Percentiles rank a stretch among this genome's conserved stretches.
phyloP scores from a whole-genome alignment of 37 sponge, comb jelly and placozoan species.

The Agelas oroides region DNA sequence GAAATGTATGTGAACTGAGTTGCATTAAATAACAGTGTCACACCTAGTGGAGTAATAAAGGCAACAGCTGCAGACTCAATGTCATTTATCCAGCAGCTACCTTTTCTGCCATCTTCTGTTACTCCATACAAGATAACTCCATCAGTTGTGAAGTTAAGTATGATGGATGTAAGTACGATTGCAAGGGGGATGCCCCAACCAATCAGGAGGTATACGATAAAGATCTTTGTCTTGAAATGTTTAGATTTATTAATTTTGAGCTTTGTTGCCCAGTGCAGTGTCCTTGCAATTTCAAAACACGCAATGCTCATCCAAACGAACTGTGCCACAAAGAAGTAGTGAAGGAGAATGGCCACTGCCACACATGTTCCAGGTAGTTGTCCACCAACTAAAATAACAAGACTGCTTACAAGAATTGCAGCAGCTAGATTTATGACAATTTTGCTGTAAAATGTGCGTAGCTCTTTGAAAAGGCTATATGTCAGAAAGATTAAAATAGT shows the following conservation, averaged over 20 bases:
- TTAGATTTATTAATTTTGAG: background rate
- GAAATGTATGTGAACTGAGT: background rate
- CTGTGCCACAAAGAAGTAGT: constrained; percentile 44
- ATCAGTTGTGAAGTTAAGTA: constrained; percentile 40
- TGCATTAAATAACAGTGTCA: constrained; percentile 33
- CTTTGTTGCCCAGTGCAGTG: background rate
- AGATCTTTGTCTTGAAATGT: background rate
- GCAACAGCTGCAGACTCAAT: background rate
- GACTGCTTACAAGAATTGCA: constrained; percentile 26
- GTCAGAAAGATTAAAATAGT: constrained; percentile 49
- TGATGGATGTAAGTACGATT: background rate
- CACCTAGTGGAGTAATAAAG: constrained; percentile 24
- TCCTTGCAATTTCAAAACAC: constrained; percentile 22
- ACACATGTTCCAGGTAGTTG: constrained; percentile 3
- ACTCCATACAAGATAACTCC: constrained; percentile 48
- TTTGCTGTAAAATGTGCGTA: constrained; percentile 46
- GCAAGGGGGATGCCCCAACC: constrained; percentile 51
- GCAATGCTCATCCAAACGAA: constrained; percentile 68
- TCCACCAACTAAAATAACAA: constrained; percentile 23
- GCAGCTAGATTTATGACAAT: constrained; percentile 53
- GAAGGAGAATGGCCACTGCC: constrained; percentile 39
- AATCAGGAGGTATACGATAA: constrained; percentile 32
- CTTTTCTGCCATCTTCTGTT: background rate
- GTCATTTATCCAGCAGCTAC: constrained; percentile 45
- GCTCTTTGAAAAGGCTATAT: constrained; percentile 55